Base-by-base conservation (phyloP, 2,113 vertebrate species). In the Corapipo altera region DNA sequence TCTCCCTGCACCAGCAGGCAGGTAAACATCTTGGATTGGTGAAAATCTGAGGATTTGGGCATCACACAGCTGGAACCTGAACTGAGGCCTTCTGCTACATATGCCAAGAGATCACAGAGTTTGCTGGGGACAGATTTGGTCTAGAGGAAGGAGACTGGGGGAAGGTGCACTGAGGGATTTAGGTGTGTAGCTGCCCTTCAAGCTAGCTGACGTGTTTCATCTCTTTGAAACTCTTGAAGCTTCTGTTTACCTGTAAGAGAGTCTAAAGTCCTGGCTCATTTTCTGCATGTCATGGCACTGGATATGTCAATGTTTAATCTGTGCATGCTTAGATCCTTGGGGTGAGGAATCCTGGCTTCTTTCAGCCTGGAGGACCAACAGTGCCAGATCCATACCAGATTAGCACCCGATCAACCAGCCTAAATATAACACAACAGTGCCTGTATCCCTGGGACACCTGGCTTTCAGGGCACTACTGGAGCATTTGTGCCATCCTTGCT, bases 281-380 rank as follows among this genome's bases (percentile, higher is more conserved):
- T 95, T 93, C 69, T 59, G 59, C 55, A 16, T 70, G 55, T 64
- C 21, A 22, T 3, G 1, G 61, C 35, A 28, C 35, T 84, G 61
- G 58, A 3, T 59, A 66, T 73, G 92, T 95, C 91, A 97, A 92
- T 96, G 73, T 97, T 97, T 96, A 96, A 95, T 88, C 86, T 84
- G 15, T 75, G 54, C 35, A 2, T 39, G 73, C 12, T 71, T 15
- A 62, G 49, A 30, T 82, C 33, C 58, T 75, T 2, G 6, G 20
- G 10, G 49, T 75, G 37, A 90, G 37, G 43, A 88, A 77, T 44
- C 18, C 20, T 0, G 0, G 8, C 26, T 89, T n/a, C 26, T 66
- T 58, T 70, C 4, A 9, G 7, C 16, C 24, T 70, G 33, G 15
- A 21, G 12, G 18, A 27, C 6, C 1, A 4, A 28, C 26, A 26